phyloP scores from a whole-genome alignment of 1,140 invertebrate species.

The Pararge aegeria region DNA sequence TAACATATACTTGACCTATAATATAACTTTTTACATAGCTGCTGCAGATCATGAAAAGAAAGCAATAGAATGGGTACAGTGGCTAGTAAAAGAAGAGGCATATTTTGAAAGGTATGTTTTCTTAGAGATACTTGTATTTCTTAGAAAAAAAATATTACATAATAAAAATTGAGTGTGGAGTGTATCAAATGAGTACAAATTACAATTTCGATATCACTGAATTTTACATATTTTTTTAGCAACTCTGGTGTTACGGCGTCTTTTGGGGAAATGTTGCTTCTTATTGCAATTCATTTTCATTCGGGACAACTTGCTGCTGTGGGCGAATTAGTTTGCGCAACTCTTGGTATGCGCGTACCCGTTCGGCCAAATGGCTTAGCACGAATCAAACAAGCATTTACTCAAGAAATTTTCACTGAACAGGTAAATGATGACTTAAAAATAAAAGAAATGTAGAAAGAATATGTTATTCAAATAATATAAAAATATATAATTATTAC shows the following conservation, averaged over 20 bases:
- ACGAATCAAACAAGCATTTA: slow-evolving; percentile 96
- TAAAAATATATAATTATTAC: too few relatives aligned
- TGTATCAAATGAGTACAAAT: too few relatives aligned
- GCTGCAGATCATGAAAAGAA: slow-evolving; percentile 90
- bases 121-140: not conserved
- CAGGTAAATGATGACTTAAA: slow-evolving; percentile 82
- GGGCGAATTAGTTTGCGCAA: slow-evolving; percentile 95
- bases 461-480: not conserved
- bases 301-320: slow-evolving; percentile 96
- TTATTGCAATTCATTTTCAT: slow-evolving; percentile 98
- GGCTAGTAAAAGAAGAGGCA: slow-evolving; percentile 94
- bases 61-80: slow-evolving; percentile 96
- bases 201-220: too few relatives aligned
- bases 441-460: not conserved
- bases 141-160: too few relatives aligned
- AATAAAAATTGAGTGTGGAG: too few relatives aligned
- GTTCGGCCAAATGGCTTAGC: slow-evolving; percentile 95
- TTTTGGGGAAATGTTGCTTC: slow-evolving; percentile 97
- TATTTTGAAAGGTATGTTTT: slow-evolving; percentile 85
- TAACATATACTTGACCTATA: too few relatives aligned
- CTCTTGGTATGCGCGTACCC: slow-evolving; percentile 96
- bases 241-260: slow-evolving; percentile 89
- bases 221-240: slow-evolving; percentile 55
- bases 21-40: slow-evolving; percentile 52
- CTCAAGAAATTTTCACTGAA: slow-evolving; percentile 98